These are phyloP conservation scores for Heteronetta atricapilla DNA, from an alignment of 2,113 vertebrate genomes.

Conservation along the genomic window DNA sequence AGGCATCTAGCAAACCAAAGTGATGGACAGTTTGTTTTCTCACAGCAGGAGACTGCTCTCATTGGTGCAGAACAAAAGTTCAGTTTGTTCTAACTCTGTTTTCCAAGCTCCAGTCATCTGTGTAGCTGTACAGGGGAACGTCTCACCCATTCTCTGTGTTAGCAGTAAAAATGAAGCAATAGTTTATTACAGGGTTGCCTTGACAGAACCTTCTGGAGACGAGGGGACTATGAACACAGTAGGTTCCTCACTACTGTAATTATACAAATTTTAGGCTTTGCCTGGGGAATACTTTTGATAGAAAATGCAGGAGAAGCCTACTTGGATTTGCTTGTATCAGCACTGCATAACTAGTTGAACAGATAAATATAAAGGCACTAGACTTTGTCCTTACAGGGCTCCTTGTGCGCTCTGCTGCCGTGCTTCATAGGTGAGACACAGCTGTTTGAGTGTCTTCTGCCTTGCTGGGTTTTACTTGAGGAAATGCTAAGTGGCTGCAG, in stretches of 20 bases:
- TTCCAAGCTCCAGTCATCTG: neutral
- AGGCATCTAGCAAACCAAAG: neutral
- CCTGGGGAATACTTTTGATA: neutral
- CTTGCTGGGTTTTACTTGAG: neutral
- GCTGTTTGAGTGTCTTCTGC: neutral
- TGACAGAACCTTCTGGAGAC: neutral
- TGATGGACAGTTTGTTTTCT: neutral
- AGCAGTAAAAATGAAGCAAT: neutral
- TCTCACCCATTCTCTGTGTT: neutral
- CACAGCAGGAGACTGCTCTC: neutral
- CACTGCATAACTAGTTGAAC: neutral
- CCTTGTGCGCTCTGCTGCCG: neutral
- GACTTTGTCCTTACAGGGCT: neutral
- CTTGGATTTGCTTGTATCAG: neutral
- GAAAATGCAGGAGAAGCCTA: neutral
- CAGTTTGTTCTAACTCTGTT: neutral
- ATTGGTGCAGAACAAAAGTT: neutral
- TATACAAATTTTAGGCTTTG: constrained; percentile 31
- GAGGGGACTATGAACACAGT: neutral
- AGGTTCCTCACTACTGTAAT: constrained; percentile 8
- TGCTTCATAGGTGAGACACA: accelerated
- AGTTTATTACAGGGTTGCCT: constrained; percentile 23
- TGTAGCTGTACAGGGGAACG: neutral
- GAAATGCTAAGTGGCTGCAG: neutral
- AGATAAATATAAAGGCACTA: neutral